Evolutionary conservation across 2,888 invertebrate genomes (phyloP), one percentile per base, ranked within the genome.

Genomic region (Horisme vitalbata): DNA sequence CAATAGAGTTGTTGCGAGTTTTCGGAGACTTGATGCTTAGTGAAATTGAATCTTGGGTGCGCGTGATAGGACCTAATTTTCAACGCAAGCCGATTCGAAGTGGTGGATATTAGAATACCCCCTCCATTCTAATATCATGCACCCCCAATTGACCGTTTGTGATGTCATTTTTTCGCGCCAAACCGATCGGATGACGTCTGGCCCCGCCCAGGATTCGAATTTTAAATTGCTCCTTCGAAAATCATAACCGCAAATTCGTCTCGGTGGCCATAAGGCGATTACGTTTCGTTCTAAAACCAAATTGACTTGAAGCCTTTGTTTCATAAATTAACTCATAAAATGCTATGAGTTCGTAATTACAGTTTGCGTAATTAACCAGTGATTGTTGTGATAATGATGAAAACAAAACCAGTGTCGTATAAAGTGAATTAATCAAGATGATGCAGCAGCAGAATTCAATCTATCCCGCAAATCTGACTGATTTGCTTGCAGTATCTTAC

Each of bases 151-250:
- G 86, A 83, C 85, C 83, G 75, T 68, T 75, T 69, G 66, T 72
- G 74, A 79, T 87, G 83, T 87, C 85, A 87, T 86, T 87, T 87
- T 86, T 83, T 79, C 76, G 70, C 74, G 68, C 74, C 68, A 75
- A 81, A 82, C 81, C 85, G 79, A 87, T 83, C 75, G 55, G 47
- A 46, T 52, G 53, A 72, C 73, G 75, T 63, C 68, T 68, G 59
- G 75, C 85, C 78, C 76, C 84, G 82, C 85, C 86, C 78, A 54
- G 55, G 52, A 37, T 59, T 60, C 66, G 64, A 68, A 78, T 75
- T 83, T 84, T 75, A 77, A 85, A 76, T 74, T 62, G 65, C 48
- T 47, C 55, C 61, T 70, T 75, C 76, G 79, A 73, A 73, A 80
- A 80, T 85, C 75, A 76, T 71, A 77, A 84, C 85, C 83, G 63